Base-by-base conservation (phyloP, 2,888 invertebrate species). In the Pseudoips prasinana region DNA sequence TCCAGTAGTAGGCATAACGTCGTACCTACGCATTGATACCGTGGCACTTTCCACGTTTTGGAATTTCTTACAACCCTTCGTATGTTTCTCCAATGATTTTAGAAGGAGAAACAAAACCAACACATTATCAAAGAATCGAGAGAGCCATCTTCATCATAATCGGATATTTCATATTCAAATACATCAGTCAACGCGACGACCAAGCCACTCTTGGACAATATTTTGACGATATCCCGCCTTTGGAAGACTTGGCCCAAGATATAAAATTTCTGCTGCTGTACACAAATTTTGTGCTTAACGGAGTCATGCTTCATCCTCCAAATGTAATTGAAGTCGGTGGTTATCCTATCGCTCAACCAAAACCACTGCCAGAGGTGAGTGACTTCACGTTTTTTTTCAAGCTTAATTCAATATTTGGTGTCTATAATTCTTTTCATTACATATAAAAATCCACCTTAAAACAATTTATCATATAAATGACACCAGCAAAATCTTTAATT, bases 241-340 rank as follows among this genome's bases (percentile, higher is more conserved):
- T 93, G 8, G 73, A 76, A 24, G 87, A 90, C n/a, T 81, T 92
- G 27, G 90, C 88, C 0, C 72, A 72, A 3, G 85, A 91, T 23
- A 89, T 90, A 0, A 91, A 91, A 14, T 72, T 92, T 9, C 56
- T 92, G n/a, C 67, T 94, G 7, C 60, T 91, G 1, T 93, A 91
- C 55, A 87, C 90, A 10, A 90, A 91, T 64, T 85, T 85, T 46
- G 81, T 88, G 3, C 45, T 91, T 11, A 83, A 82, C 35, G 90
- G 90, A 93, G n/a, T n/a, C n/a, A n/a, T n/a, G n/a, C n/a, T n/a
- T 63, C 91, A 91, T 11, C 91, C 90, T 0, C 84, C 91, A 0
- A 91, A 91, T 46, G 85, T 93, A 0, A 86, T 93, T 10, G 93
- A 92, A 83, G 84, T 92, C 3, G 92, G 92, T 24, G 93, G 92